Conservation (phyloP, 2,113 vertebrate genomes). For the Sinocyclocheilus grahami region DNA sequence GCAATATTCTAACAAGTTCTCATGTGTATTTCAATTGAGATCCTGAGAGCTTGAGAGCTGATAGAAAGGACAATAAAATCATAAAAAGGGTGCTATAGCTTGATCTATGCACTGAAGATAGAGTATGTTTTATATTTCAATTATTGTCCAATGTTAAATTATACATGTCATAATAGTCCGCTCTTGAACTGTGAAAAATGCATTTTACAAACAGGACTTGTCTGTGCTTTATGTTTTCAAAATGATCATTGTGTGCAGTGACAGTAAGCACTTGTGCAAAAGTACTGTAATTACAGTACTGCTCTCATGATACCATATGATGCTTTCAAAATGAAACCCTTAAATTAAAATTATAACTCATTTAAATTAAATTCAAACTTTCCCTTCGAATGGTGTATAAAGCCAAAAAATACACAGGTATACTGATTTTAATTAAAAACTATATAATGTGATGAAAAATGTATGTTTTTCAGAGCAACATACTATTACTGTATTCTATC, state of each 20-base stretch:
- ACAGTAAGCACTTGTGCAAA: too few relatives aligned
- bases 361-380: background rate
- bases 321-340: background rate
- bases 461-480: background rate
- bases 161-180: background rate
- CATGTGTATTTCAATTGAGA: slow-evolving; percentile 1
- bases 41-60: background rate
- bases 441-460: background rate
- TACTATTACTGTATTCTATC: too few relatives aligned
- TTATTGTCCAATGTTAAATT: slow-evolving; percentile 1
- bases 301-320: background rate
- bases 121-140: background rate
- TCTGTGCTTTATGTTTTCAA: background rate
- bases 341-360: background rate
- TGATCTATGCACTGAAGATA: background rate
- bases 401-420: background rate
- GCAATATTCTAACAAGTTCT: slow-evolving; percentile 20
- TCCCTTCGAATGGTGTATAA: background rate
- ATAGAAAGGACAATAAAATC: background rate
- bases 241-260: too few relatives aligned
- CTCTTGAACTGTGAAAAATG: background rate
- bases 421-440: background rate
- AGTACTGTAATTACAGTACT: background rate
- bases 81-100: background rate
- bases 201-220: background rate